These are phyloP conservation scores for Beris chalybata DNA, from an alignment of 2,888 invertebrate genomes.

Conservation along the genomic window DNA sequence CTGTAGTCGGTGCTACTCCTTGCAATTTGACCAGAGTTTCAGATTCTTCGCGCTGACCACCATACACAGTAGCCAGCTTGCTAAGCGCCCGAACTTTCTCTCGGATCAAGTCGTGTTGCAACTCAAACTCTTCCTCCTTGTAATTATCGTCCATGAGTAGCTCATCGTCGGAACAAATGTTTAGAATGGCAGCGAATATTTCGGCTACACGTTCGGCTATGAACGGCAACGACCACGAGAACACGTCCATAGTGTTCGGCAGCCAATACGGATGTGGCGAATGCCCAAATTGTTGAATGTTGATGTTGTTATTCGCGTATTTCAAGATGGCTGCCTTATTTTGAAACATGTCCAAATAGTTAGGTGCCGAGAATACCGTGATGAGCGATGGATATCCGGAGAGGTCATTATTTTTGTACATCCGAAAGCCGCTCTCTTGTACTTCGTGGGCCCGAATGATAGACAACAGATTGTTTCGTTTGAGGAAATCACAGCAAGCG, in stretches of 20 bases:
- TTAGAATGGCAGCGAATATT: constrained; percentile 97
- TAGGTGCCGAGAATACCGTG: constrained; percentile 98
- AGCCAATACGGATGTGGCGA: constrained; percentile 98
- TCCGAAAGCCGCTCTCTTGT: constrained; percentile 96
- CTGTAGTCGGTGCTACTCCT: constrained; percentile 94
- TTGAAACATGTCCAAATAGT: constrained; percentile 98
- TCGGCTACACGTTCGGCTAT: constrained; percentile 97
- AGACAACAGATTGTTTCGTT: constrained; percentile 96
- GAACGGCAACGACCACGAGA: constrained; percentile 98
- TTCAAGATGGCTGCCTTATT: constrained; percentile 98
- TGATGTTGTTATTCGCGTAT: constrained; percentile 99
- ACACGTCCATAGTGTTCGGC: constrained; percentile 99
- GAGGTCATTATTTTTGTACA: constrained; percentile 98
- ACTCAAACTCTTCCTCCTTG: constrained; percentile 10
- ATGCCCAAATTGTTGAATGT: constrained; percentile 98
- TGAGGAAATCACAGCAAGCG: constrained; percentile 98
- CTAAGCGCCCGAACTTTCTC: constrained; percentile 98
- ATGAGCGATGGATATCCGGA: constrained; percentile 98
- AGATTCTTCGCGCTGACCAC: constrained; percentile 95
- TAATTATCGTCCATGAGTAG: constrained; percentile 92
- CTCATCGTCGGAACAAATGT: constrained; percentile 98
- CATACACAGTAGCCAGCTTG: constrained; percentile 98
- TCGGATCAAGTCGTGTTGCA: constrained; percentile 95
- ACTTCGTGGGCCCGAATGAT: constrained; percentile 99
- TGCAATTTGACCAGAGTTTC: constrained; percentile 96